A percentile compares a stretch with the other conserved stretches of the same genome.
These are phyloP conservation scores for Drosophila seclusa DNA, from an alignment of 2,888 invertebrate genomes.

Conservation along the genomic window DNA sequence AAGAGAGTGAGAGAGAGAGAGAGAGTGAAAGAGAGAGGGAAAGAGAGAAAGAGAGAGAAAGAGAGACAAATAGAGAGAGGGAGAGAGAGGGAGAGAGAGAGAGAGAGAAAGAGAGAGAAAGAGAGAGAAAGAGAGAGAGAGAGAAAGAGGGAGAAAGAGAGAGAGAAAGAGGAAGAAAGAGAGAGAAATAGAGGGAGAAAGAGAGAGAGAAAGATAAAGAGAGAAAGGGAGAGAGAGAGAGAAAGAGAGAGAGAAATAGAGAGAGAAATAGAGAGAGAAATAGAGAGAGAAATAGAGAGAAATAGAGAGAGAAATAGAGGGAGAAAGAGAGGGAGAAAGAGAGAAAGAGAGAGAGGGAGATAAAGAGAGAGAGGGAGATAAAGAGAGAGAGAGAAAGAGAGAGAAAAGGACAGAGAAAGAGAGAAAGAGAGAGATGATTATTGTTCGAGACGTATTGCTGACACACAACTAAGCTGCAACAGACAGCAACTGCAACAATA, in stretches of 20 bases:
- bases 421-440: constrained; percentile 11
- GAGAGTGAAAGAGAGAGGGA: fast-evolving
- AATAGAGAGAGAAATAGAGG: fast-evolving
- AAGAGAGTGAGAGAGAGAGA: fast-evolving
- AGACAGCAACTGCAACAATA: neutral
- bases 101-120: neutral
- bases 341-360: no score
- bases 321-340: fast-evolving
- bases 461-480: constrained; percentile 30
- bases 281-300: fast-evolving
- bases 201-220: no score
- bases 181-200: no score
- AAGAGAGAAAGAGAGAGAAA: neutral
- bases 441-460: constrained; percentile 32
- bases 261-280: fast-evolving
- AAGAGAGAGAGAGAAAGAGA: neutral
- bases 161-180: fast-evolving
- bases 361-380: neutral
- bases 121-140: fast-evolving
- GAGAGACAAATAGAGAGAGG: no score
- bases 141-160: fast-evolving
- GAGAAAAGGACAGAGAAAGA: neutral
- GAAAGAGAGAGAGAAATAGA: neutral
- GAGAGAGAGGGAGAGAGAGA: neutral
- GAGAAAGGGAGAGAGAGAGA: neutral